Base-by-base conservation (phyloP, 2,113 vertebrate genomes). In the Psittacus erithacus region DNA sequence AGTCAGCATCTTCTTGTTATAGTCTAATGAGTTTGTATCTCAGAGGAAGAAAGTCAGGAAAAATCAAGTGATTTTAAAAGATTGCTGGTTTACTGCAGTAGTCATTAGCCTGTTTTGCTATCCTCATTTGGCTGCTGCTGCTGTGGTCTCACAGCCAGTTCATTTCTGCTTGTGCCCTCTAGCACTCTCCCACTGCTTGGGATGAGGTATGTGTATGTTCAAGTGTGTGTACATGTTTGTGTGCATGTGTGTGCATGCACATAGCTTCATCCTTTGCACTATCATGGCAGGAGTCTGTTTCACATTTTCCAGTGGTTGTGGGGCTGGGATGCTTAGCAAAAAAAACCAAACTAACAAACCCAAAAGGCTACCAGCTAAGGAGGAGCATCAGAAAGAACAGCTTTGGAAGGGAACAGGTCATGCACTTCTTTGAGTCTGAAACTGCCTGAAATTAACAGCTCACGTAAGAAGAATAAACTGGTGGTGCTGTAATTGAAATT, bases 401-500 rank as follows among this genome's bases (percentile, higher is more conserved):
- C 50, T 92, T 81, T 86, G 52, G 49, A 59, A 74, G 78, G 49
- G 82, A 96, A 44, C 6, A 7, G 55, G 49, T 53, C 68, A 28
- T 0, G 13, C 80, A 78, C 92, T 92, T 92, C 94, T 95, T 82
- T 80, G 88, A 94, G 74, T 62, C 69, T 55, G 84, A 95, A 95
- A 93, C 70, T 76, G 96, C 96, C 97, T 96, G 83, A 84, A 95
- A 96, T 97, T 98, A 98, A 98, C 95, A 97, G 96, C 93, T 96
- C 86, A 33, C 92, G 57, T 94, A 97, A 97, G 97, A 98, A 97
- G 97, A 97, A 96, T 94, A 97, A 98, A 97, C 95, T 90, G 87
- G 90, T 44, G 14, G 95, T 87, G 93, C 95, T 89, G 77, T 98
- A 98, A 98, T 98, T 98, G 97, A 98, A 98, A 98, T 98, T 98